Conservation (phyloP, 2,797 vertebrate species). For the Sandelia bainsii region DNA sequence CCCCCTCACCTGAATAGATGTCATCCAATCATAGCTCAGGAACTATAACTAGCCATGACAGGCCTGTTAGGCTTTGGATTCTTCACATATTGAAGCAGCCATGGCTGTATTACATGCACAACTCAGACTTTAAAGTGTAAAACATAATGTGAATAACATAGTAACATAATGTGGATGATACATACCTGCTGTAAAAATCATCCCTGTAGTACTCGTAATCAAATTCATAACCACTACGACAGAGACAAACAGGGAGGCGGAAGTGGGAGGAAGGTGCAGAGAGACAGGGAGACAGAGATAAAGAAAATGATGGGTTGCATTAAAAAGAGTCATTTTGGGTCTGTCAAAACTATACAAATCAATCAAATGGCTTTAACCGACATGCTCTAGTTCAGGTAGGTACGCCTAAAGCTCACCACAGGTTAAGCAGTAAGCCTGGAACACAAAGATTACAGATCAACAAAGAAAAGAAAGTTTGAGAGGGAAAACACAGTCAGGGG, state of each 20-base stretch:
- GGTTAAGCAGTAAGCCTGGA: slow-evolving; percentile 36
- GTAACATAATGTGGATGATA: slow-evolving; percentile 47
- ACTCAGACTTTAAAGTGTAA: too few relatives aligned
- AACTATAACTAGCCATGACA: not conserved
- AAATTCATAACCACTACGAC: slow-evolving; percentile 94
- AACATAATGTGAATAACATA: too few relatives aligned
- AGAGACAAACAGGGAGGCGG: slow-evolving; percentile 31
- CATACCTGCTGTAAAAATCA: slow-evolving; percentile 98
- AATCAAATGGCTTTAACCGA: slow-evolving; percentile 39
- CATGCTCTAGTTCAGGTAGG: slow-evolving; percentile 34
- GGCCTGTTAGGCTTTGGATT: slow-evolving; percentile 15
- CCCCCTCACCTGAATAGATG: not conserved
- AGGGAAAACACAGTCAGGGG: slow-evolving; percentile 13
- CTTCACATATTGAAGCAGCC: not conserved
- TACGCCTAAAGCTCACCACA: slow-evolving; percentile 37
- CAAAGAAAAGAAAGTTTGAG: slow-evolving; percentile 19
- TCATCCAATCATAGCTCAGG: not conserved
- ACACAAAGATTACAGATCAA: slow-evolving; percentile 36
- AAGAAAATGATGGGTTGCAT: slow-evolving; percentile 20
- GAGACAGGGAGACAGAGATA: slow-evolving; percentile 16
- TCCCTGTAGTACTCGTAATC: slow-evolving; percentile 99
- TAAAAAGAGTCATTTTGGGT: slow-evolving; percentile 48
- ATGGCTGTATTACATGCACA: too few relatives aligned
- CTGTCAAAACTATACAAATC: slow-evolving; percentile 56
- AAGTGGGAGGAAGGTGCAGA: not conserved